These are phyloP conservation scores for Aproaerema taeniolella DNA, from an alignment of 2,888 invertebrate genomes.

Conservation along the genomic window DNA sequence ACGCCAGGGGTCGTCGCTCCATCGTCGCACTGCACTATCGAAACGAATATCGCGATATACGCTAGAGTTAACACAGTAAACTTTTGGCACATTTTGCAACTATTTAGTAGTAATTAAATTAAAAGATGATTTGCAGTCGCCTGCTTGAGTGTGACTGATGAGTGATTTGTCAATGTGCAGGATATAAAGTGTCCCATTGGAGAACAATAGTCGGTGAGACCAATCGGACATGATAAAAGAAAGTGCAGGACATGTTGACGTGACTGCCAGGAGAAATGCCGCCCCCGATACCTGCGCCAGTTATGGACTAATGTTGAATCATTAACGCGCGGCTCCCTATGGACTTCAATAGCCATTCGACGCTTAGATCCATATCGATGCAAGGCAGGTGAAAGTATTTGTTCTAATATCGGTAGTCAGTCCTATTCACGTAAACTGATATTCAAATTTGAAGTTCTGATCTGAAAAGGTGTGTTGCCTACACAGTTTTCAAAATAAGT, in stretches of 20 bases:
- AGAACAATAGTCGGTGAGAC: conserved; percentile 65
- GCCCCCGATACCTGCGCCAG: conserved; percentile 51
- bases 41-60: conserved; percentile 51
- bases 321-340: conserved; percentile 55
- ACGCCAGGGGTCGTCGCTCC: conserved; percentile 27
- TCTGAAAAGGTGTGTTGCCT: too few species aligned
- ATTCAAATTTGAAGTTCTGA: too few species aligned
- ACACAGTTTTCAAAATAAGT: too few species aligned
- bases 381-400: conserved; percentile 47
- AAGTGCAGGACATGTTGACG: conserved; percentile 72
- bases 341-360: conserved; percentile 34
- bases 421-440: too few species aligned
- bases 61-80: conserved; percentile 48
- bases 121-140: conserved; percentile 36
- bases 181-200: conserved; percentile 69
- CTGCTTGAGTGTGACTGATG: conserved; percentile 59
- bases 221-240: conserved; percentile 66
- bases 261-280: conserved; percentile 64
- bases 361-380: conserved; percentile 51
- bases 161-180: conserved; percentile 49
- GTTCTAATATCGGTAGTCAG: too few species aligned
- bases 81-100: conserved; percentile 55
- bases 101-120: conserved; percentile 21
- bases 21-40: conserved; percentile 53
- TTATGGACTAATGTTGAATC: conserved; percentile 63